A percentile compares a stretch with the other conserved stretches of the same genome.
These are phyloP conservation scores for Tipula confusa DNA, from an alignment of 2,888 invertebrate species.

Conservation along the genomic window DNA sequence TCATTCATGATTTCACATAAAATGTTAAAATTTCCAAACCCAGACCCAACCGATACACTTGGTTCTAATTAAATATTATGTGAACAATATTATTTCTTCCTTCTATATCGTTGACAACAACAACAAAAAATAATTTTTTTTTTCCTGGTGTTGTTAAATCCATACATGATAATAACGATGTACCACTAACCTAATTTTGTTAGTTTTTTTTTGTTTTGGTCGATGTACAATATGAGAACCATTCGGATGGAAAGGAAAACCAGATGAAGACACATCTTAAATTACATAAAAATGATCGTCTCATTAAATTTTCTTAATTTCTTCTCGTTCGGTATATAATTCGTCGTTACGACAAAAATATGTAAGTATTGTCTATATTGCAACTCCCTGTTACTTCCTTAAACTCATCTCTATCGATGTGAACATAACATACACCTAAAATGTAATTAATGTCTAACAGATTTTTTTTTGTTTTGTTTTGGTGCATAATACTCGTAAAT, in stretches of 20 bases:
- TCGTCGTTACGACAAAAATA: background rate
- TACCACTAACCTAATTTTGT: background rate
- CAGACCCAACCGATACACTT: background rate
- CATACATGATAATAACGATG: background rate
- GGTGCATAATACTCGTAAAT: background rate
- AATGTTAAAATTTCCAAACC: background rate
- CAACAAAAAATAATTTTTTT: background rate
- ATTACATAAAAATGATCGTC: constrained; percentile 12
- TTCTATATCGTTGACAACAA: background rate
- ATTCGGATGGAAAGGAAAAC: background rate
- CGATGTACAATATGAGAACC: background rate
- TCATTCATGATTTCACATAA: background rate
- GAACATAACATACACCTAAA: background rate
- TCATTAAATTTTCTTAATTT: constrained; percentile 3
- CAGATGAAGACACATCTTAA: background rate
- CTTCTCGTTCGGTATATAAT: background rate
- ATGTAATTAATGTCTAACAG: background rate
- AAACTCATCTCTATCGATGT: background rate
- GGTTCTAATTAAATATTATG: background rate
- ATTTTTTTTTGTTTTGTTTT: too few species aligned
- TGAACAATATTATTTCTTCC: background rate
- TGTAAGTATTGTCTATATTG: background rate
- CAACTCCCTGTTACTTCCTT: background rate
- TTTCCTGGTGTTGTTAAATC: background rate
- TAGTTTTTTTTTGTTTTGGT: background rate